These are phyloP conservation scores for Asteroscopus sphinx DNA, from an alignment of 2,888 invertebrate genomes.

Conservation along the genomic window DNA sequence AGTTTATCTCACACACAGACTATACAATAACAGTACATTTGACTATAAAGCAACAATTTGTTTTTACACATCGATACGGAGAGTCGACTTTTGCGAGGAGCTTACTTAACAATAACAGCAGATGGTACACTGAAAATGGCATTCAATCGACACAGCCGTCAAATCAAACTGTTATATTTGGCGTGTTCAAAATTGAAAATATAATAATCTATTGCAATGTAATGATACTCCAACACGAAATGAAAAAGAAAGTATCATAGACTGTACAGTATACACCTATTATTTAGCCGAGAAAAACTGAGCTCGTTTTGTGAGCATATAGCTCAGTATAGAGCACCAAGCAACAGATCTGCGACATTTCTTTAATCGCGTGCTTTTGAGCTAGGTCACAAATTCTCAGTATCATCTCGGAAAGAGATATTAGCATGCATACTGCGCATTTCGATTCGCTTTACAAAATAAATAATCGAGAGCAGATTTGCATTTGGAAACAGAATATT, in stretches of 20 bases:
- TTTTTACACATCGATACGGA: constrained; percentile 4
- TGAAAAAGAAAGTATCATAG: constrained; percentile 51
- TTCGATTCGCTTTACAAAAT: too few species aligned
- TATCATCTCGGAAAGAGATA: constrained; percentile 8
- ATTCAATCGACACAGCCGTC: constrained; percentile 21
- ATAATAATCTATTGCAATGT: constrained; percentile 28
- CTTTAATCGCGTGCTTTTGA: constrained; percentile 46
- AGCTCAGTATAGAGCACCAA: constrained; percentile 25
- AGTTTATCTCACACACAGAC: neutral
- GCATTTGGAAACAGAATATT: too few species aligned
- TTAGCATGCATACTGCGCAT: constrained; percentile 11
- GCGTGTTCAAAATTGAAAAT: constrained; percentile 36
- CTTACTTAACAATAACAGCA: constrained; percentile 27
- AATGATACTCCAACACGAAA: constrained; percentile 47
- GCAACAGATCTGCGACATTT: constrained; percentile 41
- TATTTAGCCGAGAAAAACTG: constrained; percentile 34
- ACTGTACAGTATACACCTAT: constrained; percentile 28
- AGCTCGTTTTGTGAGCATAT: constrained; percentile 40
- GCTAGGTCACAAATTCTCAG: constrained; percentile 36
- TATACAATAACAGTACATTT: constrained; percentile 6
- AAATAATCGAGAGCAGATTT: too few species aligned
- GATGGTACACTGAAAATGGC: constrained; percentile 54
- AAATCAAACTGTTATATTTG: constrained; percentile 42
- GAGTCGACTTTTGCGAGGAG: constrained; percentile 8
- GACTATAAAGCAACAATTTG: constrained; percentile 13